These are phyloP conservation scores for Lithodes maja DNA, from an alignment of 2,888 invertebrate genomes.

Conservation along the genomic window DNA sequence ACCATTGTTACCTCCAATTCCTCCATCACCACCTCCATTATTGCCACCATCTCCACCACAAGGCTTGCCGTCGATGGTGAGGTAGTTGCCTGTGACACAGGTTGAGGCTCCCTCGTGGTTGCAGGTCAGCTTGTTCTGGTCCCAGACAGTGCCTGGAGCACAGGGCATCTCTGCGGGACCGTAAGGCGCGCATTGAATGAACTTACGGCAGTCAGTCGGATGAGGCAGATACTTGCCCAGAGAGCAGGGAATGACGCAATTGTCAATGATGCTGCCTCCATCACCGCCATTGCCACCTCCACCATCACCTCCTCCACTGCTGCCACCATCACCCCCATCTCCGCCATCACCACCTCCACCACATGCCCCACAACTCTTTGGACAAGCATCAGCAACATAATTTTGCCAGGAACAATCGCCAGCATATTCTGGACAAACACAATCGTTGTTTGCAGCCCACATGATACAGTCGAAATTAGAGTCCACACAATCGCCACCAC, in stretches of 20 bases:
- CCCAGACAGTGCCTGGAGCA: conserved; percentile 38
- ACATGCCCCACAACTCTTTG: conserved; percentile 46
- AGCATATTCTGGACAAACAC: conserved; percentile 40
- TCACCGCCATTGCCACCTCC: conserved; percentile 12
- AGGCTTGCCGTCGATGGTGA: conserved; percentile 35
- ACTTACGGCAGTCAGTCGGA: conserved; percentile 62
- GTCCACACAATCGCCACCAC: conserved; percentile 18
- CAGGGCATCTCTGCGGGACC: conserved; percentile 47
- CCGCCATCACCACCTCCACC: background rate
- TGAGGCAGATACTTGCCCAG: conserved; percentile 60
- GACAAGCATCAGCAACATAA: conserved; percentile 51
- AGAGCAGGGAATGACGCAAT: conserved; percentile 44
- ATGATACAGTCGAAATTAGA: conserved; percentile 40
- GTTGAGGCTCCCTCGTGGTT: conserved; percentile 9
- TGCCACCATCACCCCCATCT: conserved; percentile 27
- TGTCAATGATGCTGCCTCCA: conserved; percentile 24
- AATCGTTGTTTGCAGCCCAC: conserved; percentile 53
- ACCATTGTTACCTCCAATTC: background rate
- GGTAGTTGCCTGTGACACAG: conserved; percentile 50
- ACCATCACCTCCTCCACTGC: conserved; percentile 10
- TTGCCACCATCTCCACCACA: conserved; percentile 32
- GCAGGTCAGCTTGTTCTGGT: conserved; percentile 35
- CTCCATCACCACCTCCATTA: conserved; percentile 12
- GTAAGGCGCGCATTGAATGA: conserved; percentile 49
- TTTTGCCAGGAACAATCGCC: conserved; percentile 56